These are phyloP conservation scores for Zaprionus vittiger DNA, from an alignment of 1,140 invertebrate genomes.

Conservation along the genomic window DNA sequence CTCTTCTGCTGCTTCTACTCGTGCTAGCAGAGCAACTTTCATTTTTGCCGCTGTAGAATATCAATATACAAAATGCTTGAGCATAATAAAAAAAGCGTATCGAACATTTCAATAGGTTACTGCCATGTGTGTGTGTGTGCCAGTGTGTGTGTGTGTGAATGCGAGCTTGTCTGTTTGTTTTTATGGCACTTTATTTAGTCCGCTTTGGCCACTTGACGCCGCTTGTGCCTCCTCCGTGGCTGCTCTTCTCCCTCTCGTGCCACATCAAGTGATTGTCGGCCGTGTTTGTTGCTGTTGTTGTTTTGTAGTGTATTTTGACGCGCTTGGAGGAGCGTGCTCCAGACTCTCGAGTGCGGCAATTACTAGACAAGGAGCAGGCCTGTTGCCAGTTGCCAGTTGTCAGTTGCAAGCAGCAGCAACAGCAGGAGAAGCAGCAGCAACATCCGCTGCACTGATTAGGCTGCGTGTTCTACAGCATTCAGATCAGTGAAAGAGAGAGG, in stretches of 20 bases:
- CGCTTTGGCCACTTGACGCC: constrained; percentile 39
- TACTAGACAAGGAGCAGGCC: constrained; percentile 32
- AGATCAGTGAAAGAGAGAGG: neutral
- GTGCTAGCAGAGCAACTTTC: constrained; percentile 61
- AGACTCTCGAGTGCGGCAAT: constrained; percentile 52
- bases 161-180: constrained; percentile 29
- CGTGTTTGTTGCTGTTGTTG: constrained; percentile 34
- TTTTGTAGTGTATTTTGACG: constrained; percentile 64
- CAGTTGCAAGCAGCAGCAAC: constrained; percentile 13
- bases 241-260: neutral
- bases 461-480: neutral
- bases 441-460: constrained; percentile 2
- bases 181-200: constrained; percentile 66
- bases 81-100: constrained; percentile 74
- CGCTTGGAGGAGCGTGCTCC: constrained; percentile 47
- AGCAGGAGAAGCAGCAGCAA: neutral
- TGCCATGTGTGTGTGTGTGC: constrained; percentile 33
- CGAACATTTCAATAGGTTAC: constrained; percentile 71
- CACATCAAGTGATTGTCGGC: constrained; percentile 30
- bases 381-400: constrained; percentile 5
- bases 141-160: neutral
- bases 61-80: constrained; percentile 61
- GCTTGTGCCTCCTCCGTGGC: neutral
- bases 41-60: constrained; percentile 75
- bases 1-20: constrained; percentile 13